phyloP scores from a whole-genome alignment of 2,888 invertebrate genomes.

The Ophioninae sp. region DNA sequence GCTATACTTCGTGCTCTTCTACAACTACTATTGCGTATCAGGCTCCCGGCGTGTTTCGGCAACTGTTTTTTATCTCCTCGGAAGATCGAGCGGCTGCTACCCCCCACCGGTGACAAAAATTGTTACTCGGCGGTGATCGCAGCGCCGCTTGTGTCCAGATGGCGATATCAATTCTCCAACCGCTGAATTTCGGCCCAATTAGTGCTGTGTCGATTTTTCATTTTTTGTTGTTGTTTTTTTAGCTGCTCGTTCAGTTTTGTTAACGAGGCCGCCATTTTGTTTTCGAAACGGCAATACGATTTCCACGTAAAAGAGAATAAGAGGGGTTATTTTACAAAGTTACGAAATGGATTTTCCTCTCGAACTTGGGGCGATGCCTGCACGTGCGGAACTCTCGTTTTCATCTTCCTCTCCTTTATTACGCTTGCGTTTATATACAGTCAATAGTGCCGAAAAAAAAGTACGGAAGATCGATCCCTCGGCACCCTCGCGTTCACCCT shows the following conservation, averaged over 20 bases:
- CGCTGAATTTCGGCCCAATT: constrained; percentile 7
- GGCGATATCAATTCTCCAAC: constrained; percentile 3
- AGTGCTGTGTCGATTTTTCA: not conserved
- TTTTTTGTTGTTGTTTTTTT: not conserved
- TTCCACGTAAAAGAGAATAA: no score
- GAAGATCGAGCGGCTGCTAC: not conserved
- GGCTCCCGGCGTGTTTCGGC: constrained; percentile 30
- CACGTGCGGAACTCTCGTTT: no score
- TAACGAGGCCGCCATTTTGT: no score
- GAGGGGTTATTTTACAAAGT: no score
- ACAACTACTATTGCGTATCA: constrained; percentile 12
- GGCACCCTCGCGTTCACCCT: constrained; percentile 34
- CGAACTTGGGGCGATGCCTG: no score
- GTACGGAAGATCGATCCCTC: constrained; percentile 55
- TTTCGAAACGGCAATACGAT: no score
- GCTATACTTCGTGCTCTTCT: constrained; percentile 32
- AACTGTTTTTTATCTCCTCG: constrained; percentile 31
- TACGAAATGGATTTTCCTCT: no score
- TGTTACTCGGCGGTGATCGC: not conserved
- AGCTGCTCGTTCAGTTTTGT: not conserved
- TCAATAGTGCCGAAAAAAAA: constrained; percentile 42
- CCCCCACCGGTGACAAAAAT: not conserved
- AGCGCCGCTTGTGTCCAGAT: not conserved
- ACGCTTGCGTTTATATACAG: constrained; percentile 19
- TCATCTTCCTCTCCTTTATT: not conserved